These are phyloP conservation scores for Gymnoscopelus braueri DNA, from an alignment of 2,797 vertebrate species.

Conservation along the genomic window DNA sequence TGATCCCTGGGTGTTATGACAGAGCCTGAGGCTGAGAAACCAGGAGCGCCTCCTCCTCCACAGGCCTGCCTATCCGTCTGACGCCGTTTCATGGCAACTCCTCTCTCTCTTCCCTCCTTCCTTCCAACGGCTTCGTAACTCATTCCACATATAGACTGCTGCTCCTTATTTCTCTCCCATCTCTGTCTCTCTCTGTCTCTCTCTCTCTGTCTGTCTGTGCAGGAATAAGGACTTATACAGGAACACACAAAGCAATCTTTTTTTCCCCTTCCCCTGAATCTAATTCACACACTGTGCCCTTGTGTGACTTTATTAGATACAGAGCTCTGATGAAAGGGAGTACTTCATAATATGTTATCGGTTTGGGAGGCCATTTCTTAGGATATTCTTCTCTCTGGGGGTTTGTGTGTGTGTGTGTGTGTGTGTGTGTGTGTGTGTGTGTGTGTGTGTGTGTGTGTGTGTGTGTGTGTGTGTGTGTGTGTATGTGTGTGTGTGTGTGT, in stretches of 20 bases:
- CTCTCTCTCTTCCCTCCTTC: conserved; percentile 37
- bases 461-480: background rate
- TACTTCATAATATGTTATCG: conserved; percentile 30
- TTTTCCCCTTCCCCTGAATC: conserved; percentile 27
- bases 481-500: background rate
- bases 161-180: conserved; percentile 22
- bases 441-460: background rate
- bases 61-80: conserved; percentile 42
- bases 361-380: conserved; percentile 12
- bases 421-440: background rate
- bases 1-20: conserved; percentile 84
- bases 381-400: background rate
- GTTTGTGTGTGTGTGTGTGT: background rate
- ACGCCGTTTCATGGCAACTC: conserved; percentile 50
- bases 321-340: conserved; percentile 32
- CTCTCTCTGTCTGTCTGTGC: background rate
- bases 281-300: conserved; percentile 42
- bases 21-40: conserved; percentile 79
- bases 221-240: conserved; percentile 19
- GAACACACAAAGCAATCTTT: conserved; percentile 35
- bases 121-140: background rate
- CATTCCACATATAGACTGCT: conserved; percentile 48
- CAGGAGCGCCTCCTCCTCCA: conserved; percentile 63
- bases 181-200: conserved; percentile 18
- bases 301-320: conserved; percentile 34